phyloP scores from a whole-genome alignment of 2,888 invertebrate genomes.

The Dendrolimus pini region DNA sequence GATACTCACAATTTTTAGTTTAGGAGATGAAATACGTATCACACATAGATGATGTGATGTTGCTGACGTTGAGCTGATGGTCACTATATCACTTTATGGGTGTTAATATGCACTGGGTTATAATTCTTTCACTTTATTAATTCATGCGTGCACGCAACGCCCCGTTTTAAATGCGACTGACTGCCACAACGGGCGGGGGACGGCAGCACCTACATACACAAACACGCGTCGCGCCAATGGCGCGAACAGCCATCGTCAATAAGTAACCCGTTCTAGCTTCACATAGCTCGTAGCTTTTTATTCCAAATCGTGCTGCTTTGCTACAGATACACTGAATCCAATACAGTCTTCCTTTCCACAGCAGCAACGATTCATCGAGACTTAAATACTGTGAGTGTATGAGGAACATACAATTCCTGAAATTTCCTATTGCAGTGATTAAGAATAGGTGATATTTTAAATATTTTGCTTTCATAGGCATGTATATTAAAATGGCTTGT shows the following conservation, averaged over 20 bases:
- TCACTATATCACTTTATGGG: too few relatives aligned
- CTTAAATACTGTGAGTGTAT: conserved; percentile 1
- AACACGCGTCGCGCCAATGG: background rate
- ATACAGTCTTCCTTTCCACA: conserved; percentile 15
- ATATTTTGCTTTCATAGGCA: background rate
- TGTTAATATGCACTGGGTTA: too few relatives aligned
- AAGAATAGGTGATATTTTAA: conserved; percentile 1
- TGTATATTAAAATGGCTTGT: too few relatives aligned
- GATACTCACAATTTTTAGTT: too few relatives aligned
- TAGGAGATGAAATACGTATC: too few relatives aligned
- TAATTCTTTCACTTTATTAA: too few relatives aligned
- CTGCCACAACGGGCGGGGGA: too few relatives aligned
- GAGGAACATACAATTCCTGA: conserved; percentile 4
- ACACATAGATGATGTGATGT: too few relatives aligned
- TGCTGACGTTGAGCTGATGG: too few relatives aligned
- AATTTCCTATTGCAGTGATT: background rate
- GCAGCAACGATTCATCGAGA: conserved; percentile 16
- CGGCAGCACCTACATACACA: too few relatives aligned
- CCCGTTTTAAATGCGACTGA: too few relatives aligned
- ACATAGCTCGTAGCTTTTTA: conserved; percentile 14
- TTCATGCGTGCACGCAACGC: too few relatives aligned
- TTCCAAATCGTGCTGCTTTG: conserved; percentile 14
- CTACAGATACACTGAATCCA: conserved; percentile 14
- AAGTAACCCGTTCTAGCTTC: conserved; percentile 8
- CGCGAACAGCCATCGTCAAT: background rate